phyloP scores from a whole-genome alignment of 2,888 invertebrate species.

The Cataglyphis rosenhaueri region DNA sequence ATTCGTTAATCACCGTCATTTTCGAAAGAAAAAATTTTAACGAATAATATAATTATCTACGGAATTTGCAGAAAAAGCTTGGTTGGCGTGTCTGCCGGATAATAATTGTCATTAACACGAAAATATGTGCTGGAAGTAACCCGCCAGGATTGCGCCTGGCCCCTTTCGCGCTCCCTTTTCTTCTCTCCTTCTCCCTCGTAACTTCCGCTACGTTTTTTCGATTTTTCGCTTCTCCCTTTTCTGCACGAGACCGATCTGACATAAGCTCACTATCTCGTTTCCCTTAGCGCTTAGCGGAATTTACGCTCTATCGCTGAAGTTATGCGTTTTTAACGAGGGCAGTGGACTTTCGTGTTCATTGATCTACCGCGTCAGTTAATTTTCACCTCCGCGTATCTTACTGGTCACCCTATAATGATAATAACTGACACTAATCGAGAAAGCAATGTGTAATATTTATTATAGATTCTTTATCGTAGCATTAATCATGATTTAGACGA shows the following conservation, averaged over 20 bases:
- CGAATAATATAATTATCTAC: conserved; percentile 77
- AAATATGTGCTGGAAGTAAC: conserved; percentile 81
- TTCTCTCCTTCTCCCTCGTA: conserved; percentile 26
- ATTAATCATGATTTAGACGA: neutral
- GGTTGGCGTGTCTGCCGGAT: conserved; percentile 74
- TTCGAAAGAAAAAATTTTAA: neutral
- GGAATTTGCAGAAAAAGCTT: conserved; percentile 57
- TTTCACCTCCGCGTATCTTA: conserved; percentile 13
- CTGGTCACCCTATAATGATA: conserved; percentile 40
- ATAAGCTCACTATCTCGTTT: conserved; percentile 66
- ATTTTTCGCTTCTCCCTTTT: conserved; percentile 54
- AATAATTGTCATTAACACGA: conserved; percentile 81
- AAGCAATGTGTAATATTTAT: neutral
- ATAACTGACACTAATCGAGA: conserved; percentile 52
- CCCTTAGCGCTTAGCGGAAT: conserved; percentile 62
- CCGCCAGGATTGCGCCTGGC: conserved; percentile 71
- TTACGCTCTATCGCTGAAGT: conserved; percentile 65
- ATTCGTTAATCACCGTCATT: neutral
- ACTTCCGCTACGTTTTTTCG: conserved; percentile 60
- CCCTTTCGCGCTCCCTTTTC: conserved; percentile 27
- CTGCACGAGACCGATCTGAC: conserved; percentile 25
- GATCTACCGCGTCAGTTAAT: conserved; percentile 22
- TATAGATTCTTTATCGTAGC: conserved; percentile 15
- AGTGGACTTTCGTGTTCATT: conserved; percentile 39
- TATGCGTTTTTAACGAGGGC: conserved; percentile 74